phyloP scores from a whole-genome alignment of 2,113 vertebrate genomes.

The Ondatra zibethicus region DNA sequence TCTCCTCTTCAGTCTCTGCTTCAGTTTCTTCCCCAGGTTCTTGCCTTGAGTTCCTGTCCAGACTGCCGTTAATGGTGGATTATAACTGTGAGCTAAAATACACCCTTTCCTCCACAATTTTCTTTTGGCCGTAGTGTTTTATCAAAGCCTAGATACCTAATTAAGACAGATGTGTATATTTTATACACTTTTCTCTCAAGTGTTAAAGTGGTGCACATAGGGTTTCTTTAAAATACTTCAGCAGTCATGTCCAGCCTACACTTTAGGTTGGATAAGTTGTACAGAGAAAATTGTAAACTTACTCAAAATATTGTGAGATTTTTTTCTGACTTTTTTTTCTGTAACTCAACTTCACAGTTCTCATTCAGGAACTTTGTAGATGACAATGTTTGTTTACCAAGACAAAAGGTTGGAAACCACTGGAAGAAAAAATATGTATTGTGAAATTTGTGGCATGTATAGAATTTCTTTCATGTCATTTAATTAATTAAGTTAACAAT shows the following conservation, averaged over 20 bases:
- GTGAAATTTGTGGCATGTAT: neutral
- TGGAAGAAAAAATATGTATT: constrained; percentile 11
- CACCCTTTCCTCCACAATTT: neutral
- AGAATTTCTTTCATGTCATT: neutral
- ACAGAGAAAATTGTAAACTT: neutral
- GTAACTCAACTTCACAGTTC: neutral
- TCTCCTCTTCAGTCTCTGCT: neutral
- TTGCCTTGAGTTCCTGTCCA: neutral
- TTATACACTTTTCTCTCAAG: neutral
- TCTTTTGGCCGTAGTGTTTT: neutral
- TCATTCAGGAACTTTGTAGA: neutral
- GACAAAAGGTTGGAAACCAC: neutral
- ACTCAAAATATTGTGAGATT: neutral
- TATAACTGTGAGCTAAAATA: neutral
- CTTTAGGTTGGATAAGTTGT: neutral
- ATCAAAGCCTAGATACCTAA: neutral
- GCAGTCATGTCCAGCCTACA: neutral
- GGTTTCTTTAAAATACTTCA: constrained; percentile 1
- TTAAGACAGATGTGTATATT: neutral
- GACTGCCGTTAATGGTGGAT: neutral
- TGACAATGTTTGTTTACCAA: neutral
- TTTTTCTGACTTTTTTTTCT: neutral
- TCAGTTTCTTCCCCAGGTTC: neutral
- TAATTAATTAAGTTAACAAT: neutral
- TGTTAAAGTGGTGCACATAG: neutral